Evolutionary conservation across 1,140 invertebrate species (phyloP), one percentile per base, ranked within the genome.

Genomic region (Leptonema lineaticorne): DNA sequence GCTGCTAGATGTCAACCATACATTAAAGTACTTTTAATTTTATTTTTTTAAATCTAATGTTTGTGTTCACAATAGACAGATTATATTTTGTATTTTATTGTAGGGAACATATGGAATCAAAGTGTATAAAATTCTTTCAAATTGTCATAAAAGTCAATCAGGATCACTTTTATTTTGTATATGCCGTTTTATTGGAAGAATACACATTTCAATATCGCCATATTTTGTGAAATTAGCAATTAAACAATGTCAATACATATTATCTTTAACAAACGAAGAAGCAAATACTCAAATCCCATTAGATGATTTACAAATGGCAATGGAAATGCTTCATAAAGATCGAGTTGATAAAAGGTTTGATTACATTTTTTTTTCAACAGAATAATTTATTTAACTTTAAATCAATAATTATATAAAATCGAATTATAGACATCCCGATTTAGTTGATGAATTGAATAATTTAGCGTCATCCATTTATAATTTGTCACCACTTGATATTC

Each of bases 1-100:
- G 85, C 81, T 71, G 87, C 85, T 30, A 85, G 79, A 20, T 86
- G 83, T 67, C 79, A 83, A 71, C 64, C 70, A 4, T 77, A 56
- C 72, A 76, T 77, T 50, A 78, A 80, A 76, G 79, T n/a, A n/a
- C n/a, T 81, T 59, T 11, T n/a, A 48, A 18, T 53, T 6, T 59
- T 8, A 27, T 59, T 30, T 11, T 26, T 59, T 59, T 59, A 16
- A 14, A 16, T n/a, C 56, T 22, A 20, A 22, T 26, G 7, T 16
- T 53, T 22, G 28, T 58, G 24, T 48, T 5, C 5, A 48, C 16
- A 63, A 45, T 14, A n/a, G 9, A 37, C 28, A 27, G 50, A 2
- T 50, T 56, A 27, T 53, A 26, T 37, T 70, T 20, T 69, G n/a
- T n/a, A n/a, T n/a, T n/a, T n/a, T n/a, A n/a, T 74, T 75, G 46